Conservation (phyloP, 2,888 invertebrate species). For the Mesorhabditis sp. region DNA sequence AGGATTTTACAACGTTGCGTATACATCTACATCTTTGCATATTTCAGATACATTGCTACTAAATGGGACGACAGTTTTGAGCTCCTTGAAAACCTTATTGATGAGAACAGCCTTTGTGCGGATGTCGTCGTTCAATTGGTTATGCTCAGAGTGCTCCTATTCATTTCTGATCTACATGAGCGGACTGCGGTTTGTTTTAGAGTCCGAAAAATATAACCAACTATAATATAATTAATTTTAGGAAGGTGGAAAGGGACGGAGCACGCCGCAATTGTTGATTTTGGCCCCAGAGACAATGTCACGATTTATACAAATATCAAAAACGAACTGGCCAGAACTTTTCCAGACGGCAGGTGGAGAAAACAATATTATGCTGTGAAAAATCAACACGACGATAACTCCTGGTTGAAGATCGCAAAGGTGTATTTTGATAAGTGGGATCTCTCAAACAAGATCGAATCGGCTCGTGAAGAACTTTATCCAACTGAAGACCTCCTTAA, state of each 20-base stretch:
- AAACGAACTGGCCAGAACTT: slow-evolving; percentile 13
- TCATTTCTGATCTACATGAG: slow-evolving; percentile 15
- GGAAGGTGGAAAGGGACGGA: slow-evolving; percentile 13
- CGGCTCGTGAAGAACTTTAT: slow-evolving; percentile 15
- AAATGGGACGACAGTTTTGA: slow-evolving; percentile 14
- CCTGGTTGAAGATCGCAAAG: slow-evolving; percentile 16
- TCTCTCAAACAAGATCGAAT: slow-evolving; percentile 13
- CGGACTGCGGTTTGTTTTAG: slow-evolving; percentile 19
- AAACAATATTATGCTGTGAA: slow-evolving; percentile 10
- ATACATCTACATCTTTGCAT: slow-evolving; percentile 6
- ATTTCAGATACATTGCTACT: slow-evolving; percentile 16
- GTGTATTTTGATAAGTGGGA: slow-evolving; percentile 16
- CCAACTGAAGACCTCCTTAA: slow-evolving; percentile 13
- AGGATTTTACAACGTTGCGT: slow-evolving; percentile 5
- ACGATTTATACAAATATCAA: slow-evolving; percentile 12
- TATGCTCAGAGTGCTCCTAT: slow-evolving; percentile 14
- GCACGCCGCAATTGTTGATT: slow-evolving; percentile 13
- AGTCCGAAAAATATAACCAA: slow-evolving; percentile 11
- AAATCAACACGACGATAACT: slow-evolving; percentile 15
- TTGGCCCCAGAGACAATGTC: slow-evolving; percentile 3
- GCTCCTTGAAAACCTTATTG: slow-evolving; percentile 13
- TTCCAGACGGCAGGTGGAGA: slow-evolving; percentile 12
- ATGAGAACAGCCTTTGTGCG: slow-evolving; percentile 11
- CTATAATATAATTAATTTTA: slow-evolving; percentile 15
- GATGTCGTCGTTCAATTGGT: slow-evolving; percentile 13